Conservation (phyloP, 2,113 vertebrate species). For the Chrysochloris asiatica region DNA sequence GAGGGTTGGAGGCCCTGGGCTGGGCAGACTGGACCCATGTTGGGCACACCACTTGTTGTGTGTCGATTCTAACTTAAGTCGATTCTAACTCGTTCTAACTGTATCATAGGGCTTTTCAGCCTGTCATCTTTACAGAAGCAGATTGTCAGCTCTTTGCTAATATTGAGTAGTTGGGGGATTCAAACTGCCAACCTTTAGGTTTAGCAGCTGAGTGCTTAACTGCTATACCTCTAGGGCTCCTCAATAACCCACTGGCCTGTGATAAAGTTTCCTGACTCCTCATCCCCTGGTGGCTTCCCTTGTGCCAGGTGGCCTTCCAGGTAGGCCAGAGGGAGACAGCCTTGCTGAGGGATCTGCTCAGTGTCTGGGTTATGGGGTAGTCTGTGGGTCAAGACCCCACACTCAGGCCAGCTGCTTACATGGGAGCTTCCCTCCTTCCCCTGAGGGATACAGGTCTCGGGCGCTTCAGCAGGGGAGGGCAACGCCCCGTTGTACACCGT, state of each 20-base stretch:
- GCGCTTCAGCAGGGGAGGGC: background rate
- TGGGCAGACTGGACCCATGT: background rate
- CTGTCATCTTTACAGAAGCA: background rate
- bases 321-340: rapidly evolving
- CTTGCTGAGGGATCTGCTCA: rapidly evolving
- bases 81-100: background rate
- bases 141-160: background rate
- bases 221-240: background rate
- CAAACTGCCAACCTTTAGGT: background rate
- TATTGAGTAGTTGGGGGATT: background rate
- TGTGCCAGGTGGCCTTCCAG: rapidly evolving
- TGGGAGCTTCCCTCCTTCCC: too few relatives aligned
- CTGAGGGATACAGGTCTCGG: rapidly evolving
- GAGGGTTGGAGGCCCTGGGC: background rate
- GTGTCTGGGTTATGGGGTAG: rapidly evolving
- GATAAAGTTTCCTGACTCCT: background rate
- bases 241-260: too few relatives aligned
- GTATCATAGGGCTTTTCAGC: background rate
- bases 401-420: background rate
- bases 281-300: background rate
- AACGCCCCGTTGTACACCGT: background rate
- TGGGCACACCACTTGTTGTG: background rate
- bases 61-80: background rate
- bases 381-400: background rate
- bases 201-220: background rate